These are phyloP conservation scores for Aphidius ervi DNA, from an alignment of 1,140 invertebrate species.

Conservation along the genomic window DNA sequence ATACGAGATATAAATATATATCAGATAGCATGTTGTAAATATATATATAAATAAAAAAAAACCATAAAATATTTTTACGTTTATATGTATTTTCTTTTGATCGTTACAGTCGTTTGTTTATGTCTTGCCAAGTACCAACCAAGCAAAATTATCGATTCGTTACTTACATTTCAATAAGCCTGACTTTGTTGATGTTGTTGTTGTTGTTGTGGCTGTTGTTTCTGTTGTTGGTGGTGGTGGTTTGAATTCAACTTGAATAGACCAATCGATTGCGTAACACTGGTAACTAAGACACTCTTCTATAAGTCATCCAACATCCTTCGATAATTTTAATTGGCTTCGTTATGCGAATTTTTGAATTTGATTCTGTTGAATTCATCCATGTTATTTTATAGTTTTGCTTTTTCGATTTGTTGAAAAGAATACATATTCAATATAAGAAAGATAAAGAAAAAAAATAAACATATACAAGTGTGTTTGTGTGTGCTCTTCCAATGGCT, in stretches of 20 bases:
- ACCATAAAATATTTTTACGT: background rate
- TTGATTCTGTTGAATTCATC: slow-evolving; percentile 1
- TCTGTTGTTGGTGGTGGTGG: too few species aligned
- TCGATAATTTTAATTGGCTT: slow-evolving; percentile 25
- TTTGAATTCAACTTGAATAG: background rate
- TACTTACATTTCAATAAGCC: slow-evolving; percentile 18
- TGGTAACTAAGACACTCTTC: background rate
- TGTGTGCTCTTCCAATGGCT: background rate
- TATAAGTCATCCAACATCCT: background rate
- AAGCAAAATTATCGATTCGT: slow-evolving; percentile 13
- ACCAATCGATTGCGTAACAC: slow-evolving; percentile 6
- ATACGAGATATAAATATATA: slow-evolving; percentile 21
- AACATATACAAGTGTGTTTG: background rate
- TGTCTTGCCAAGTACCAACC: slow-evolving; percentile 9
- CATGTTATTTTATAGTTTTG: background rate
- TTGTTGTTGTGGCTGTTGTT: background rate
- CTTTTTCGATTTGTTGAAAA: too few species aligned
- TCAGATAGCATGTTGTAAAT: too few species aligned
- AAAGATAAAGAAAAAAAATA: background rate
- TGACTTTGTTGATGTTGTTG: too few species aligned
- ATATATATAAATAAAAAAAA: background rate
- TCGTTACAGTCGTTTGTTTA: slow-evolving; percentile 7
- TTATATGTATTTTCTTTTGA: background rate
- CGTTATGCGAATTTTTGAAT: slow-evolving; percentile 15
- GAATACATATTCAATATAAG: background rate